Evolutionary conservation across 2,113 vertebrate genomes (phyloP).

Genomic region (Chlorocebus sabaeus): DNA sequence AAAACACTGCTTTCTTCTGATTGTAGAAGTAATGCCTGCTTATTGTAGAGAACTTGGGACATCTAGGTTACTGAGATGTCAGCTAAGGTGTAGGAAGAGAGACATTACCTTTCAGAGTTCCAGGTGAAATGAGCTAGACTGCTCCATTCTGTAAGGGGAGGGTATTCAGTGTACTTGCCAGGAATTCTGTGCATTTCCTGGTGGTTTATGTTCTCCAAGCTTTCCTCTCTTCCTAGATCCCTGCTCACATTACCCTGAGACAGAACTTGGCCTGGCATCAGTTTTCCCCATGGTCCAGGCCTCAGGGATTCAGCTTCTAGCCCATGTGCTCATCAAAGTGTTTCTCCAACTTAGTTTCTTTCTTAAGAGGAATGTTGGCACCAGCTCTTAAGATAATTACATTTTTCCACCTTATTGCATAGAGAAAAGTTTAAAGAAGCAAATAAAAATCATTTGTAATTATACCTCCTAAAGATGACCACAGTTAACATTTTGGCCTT

Average conservation of each 20-base stretch:
- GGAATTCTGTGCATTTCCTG: not conserved
- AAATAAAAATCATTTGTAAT: constrained; percentile 64
- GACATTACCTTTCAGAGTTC: not conserved
- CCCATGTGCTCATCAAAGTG: not conserved
- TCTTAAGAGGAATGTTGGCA: constrained; percentile 4
- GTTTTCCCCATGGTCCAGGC: not conserved
- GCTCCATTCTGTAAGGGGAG: too few species aligned
- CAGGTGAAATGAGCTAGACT: not conserved
- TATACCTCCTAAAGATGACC: constrained; percentile 25
- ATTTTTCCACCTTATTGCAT: constrained; percentile 49
- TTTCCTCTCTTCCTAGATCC: not conserved
- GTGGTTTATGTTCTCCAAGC: too few species aligned
- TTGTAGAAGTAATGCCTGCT: not conserved
- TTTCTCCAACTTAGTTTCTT: constrained; percentile 28
- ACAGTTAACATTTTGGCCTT: constrained; percentile 48
- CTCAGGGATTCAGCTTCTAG: not conserved
- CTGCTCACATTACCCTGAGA: too few species aligned
- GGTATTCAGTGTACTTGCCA: not conserved
- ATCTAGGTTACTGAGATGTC: not conserved
- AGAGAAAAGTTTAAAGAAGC: constrained; percentile 61
- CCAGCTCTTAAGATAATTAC: constrained; percentile 4
- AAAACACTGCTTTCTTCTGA: not conserved
- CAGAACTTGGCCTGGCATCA: not conserved
- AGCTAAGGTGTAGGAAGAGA: not conserved
- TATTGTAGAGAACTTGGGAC: not conserved